Conservation (phyloP, 1,140 invertebrate species). For the Papilio glaucus region DNA sequence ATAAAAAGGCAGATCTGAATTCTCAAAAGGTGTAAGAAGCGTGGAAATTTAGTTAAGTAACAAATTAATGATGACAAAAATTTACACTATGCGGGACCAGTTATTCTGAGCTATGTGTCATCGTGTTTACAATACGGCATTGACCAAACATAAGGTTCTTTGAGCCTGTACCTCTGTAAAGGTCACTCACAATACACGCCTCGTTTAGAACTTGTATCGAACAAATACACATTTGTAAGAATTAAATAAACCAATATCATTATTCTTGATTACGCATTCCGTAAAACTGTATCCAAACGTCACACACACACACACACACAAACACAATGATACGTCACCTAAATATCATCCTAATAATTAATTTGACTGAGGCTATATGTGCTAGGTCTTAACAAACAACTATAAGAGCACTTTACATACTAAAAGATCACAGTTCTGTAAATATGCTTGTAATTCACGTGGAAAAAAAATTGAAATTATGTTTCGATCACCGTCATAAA, state of each 20-base stretch:
- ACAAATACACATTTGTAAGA: constrained; percentile 12
- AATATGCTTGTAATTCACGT: too few relatives aligned
- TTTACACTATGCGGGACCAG: background rate
- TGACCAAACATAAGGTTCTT: constrained; percentile 19
- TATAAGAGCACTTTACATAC: too few relatives aligned
- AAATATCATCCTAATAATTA: too few relatives aligned
- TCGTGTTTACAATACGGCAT: constrained; percentile 23
- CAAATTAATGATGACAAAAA: background rate
- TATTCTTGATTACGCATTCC: constrained; percentile 11
- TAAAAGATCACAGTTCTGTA: too few relatives aligned
- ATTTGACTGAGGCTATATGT: too few relatives aligned
- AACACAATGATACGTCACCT: too few relatives aligned
- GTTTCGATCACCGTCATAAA: too few relatives aligned
- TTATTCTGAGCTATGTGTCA: constrained; percentile 7
- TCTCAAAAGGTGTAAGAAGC: background rate
- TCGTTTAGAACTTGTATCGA: background rate
- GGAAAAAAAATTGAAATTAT: too few relatives aligned
- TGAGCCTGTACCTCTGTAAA: constrained; percentile 17
- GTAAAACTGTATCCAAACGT: background rate
- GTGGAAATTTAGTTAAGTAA: background rate
- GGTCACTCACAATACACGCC: constrained; percentile 8
- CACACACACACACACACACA: too few relatives aligned
- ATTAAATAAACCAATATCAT: constrained; percentile 2
- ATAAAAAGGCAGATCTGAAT: background rate
- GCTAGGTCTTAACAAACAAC: too few relatives aligned